Base-by-base conservation (phyloP, 2,797 vertebrate species). In the Fundulus diaphanus region DNA sequence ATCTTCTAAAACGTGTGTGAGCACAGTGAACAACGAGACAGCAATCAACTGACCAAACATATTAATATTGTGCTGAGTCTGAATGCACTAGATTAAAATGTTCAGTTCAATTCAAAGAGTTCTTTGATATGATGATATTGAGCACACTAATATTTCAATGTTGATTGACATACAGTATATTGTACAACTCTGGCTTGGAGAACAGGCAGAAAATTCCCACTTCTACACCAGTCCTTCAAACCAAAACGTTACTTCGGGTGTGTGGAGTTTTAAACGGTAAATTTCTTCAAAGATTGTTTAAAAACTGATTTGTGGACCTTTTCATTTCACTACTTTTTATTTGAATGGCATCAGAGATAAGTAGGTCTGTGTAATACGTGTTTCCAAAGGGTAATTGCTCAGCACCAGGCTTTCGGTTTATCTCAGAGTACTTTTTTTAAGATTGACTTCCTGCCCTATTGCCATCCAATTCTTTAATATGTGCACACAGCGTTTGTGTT, bases 361-460 rank as follows among this genome's bases (percentile, higher is more conserved):
- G 8, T 70, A 48, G 66, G 59, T 44, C 69, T 70, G 44, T 74
- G 68, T 27, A 57, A 49, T 56, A 42, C 33, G 35, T 51, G 27
- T 48, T 40, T 80, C 76, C 8, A 71, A 68, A 77, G 15, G 9
- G 3, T 59, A 69, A 56, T 57, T 82, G 46, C 31, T 77, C 11
- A 31, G 61, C 51, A 51, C 40, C 37, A 33, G 51, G 20, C 57
- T 83, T 33, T 37, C 9, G 9, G 57, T 78, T 80, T 59, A 51
- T 73, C 54, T 77, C 2, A 22, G 20, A 44, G 61, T 40, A 37
- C n/a, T 69, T 82, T 70, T 37, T 5, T 37, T 5, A 18, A 67
- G 13, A 82, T 22, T 59, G 48, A 46, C 68, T 33, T 79, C 22
- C 42, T 66, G 3, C 20, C 71, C 61, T 11, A 48, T n/a, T 57